phyloP scores from a whole-genome alignment of 2,113 vertebrate species.

The Odobenus rosmarus region DNA sequence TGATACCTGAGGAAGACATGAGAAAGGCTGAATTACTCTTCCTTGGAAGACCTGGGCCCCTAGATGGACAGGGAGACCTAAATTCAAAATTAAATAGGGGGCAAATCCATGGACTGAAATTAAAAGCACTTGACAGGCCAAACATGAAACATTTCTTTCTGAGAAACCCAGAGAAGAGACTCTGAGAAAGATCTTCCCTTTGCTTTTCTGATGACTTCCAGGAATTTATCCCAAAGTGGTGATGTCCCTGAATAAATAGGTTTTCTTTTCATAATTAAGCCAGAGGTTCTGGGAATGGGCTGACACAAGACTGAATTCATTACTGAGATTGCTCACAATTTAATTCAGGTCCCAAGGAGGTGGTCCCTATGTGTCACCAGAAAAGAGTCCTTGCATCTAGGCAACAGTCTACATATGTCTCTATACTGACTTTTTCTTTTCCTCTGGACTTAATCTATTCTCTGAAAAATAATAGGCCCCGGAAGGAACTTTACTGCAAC shows the following conservation, averaged over 20 bases:
- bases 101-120: conserved; percentile 13
- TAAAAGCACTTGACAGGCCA: conserved; percentile 62
- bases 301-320: conserved; percentile 75
- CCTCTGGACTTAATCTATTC: conserved; percentile 56
- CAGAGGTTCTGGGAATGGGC: conserved; percentile 75
- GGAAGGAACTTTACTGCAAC: background rate
- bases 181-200: conserved; percentile 72
- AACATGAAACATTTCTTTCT: conserved; percentile 73
- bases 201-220: conserved; percentile 76
- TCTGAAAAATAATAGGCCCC: conserved; percentile 46
- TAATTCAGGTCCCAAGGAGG: conserved; percentile 67
- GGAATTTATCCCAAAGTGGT: conserved; percentile 78
- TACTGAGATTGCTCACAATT: conserved; percentile 72
- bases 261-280: conserved; percentile 79
- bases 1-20: background rate
- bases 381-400: conserved; percentile 66
- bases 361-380: conserved; percentile 58
- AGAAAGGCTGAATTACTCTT: conserved; percentile 6
- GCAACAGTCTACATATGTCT: conserved; percentile 51
- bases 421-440: conserved; percentile 42
- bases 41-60: background rate
- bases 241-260: conserved; percentile 77
- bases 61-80: background rate
- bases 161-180: conserved; percentile 70
- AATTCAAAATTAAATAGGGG: conserved; percentile 47